Conservation (phyloP, 2,888 invertebrate species). For the Meghimatium bilineatum region DNA sequence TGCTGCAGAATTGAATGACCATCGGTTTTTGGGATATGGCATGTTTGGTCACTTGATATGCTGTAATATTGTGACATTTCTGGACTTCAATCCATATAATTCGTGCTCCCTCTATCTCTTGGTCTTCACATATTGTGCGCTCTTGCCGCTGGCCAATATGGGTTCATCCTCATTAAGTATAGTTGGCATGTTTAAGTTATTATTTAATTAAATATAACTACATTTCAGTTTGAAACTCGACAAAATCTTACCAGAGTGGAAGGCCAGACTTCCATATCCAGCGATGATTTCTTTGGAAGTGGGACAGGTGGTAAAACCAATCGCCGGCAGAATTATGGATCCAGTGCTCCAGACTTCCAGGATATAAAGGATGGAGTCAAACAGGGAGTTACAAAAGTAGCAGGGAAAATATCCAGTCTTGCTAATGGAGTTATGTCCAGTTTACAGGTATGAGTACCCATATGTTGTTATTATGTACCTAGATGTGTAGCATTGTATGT, state of each 20-base stretch:
- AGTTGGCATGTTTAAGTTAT: no score
- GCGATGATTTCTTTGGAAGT: constrained; percentile 92
- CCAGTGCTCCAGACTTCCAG: constrained; percentile 85
- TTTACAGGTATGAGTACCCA: constrained; percentile 83
- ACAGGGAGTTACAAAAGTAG: constrained; percentile 97
- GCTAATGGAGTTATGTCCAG: constrained; percentile 96
- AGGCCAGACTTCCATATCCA: constrained; percentile 95
- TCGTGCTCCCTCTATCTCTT: no score
- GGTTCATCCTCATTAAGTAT: no score
- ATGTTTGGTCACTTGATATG: no score
- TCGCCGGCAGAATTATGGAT: constrained; percentile 51
- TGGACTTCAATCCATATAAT: no score
- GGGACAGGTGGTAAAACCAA: constrained; percentile 78
- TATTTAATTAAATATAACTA: no score
- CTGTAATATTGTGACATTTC: no score
- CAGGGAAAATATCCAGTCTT: constrained; percentile 94
- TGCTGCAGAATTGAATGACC: no score
- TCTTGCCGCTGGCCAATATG: no score
- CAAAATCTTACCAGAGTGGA: constrained; percentile 87
- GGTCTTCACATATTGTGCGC: no score
- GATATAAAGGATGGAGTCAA: constrained; percentile 98
- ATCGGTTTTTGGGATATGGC: no score
- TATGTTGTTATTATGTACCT: not conserved
- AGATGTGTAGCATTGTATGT: no score
- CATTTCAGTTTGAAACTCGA: constrained; percentile 76